Evolutionary conservation across 2,113 vertebrate genomes (phyloP).

Genomic region (Odocoileus virginianus): DNA sequence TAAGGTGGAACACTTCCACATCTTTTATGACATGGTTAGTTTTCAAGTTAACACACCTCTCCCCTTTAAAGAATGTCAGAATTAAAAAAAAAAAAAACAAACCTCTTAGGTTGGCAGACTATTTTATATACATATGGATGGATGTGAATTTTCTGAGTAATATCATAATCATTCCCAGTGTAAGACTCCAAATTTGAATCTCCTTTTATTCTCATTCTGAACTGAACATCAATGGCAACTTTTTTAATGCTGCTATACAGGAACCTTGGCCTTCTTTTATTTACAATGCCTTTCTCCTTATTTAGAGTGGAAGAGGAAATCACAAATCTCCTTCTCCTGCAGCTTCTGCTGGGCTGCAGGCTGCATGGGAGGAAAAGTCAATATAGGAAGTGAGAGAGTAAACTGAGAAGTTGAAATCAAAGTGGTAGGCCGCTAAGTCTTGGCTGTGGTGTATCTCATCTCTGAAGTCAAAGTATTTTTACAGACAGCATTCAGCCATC

Average conservation of each 20-base stretch:
- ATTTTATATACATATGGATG: background rate
- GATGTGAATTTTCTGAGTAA: background rate
- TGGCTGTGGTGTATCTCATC: slow-evolving; percentile 44
- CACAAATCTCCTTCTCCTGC: slow-evolving; percentile 38
- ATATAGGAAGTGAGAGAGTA: slow-evolving; percentile 71
- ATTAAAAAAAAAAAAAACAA: background rate
- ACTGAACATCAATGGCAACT: background rate
- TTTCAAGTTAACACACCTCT: slow-evolving; percentile 3
- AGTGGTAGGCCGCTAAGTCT: slow-evolving; percentile 55
- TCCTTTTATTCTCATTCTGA: slow-evolving; percentile 25
- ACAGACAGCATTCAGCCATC: slow-evolving; percentile 18
- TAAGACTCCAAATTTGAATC: background rate
- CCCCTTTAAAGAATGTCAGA: background rate
- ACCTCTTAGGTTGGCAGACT: background rate
- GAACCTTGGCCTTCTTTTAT: slow-evolving; percentile 33
- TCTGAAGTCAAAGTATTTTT: slow-evolving; percentile 65
- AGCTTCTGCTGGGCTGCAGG: slow-evolving; percentile 57
- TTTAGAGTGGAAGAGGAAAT: slow-evolving; percentile 69
- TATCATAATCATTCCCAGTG: background rate
- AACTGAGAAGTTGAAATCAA: slow-evolving; percentile 72
- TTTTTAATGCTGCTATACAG: background rate
- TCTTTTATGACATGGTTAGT: background rate
- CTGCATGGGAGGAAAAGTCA: slow-evolving; percentile 60
- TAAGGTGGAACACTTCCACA: slow-evolving; percentile 16
- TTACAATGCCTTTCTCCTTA: slow-evolving; percentile 39